Conservation (phyloP, 2,888 invertebrate genomes). For the Acrobasis suavella region DNA sequence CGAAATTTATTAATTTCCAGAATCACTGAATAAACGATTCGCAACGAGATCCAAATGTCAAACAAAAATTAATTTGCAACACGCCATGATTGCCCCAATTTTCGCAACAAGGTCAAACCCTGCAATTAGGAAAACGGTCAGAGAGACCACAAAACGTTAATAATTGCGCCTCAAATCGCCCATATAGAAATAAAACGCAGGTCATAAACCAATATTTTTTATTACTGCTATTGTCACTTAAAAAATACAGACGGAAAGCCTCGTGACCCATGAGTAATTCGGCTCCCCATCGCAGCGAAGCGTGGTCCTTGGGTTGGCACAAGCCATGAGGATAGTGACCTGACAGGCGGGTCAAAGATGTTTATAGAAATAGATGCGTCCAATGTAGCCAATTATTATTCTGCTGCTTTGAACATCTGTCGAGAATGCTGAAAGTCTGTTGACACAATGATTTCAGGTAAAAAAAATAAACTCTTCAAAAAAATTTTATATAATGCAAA, state of each 20-base stretch:
- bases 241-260: slow-evolving; percentile 31
- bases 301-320: slow-evolving; percentile 14
- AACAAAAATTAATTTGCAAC: not conserved
- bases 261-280: slow-evolving; percentile 40
- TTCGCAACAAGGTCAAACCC: not conserved
- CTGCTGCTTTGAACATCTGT: too few relatives aligned
- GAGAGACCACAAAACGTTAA: slow-evolving; percentile 1
- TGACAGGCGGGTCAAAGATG: not conserved
- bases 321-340: slow-evolving; percentile 18
- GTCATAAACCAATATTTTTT: slow-evolving; percentile 43
- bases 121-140: not conserved
- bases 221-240: slow-evolving; percentile 34
- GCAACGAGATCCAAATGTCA: not conserved
- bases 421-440: too few relatives aligned
- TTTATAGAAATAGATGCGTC: not conserved
- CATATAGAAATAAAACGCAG: slow-evolving; percentile 33
- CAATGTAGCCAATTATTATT: too few relatives aligned
- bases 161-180: slow-evolving; percentile 19
- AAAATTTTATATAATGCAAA: too few relatives aligned
- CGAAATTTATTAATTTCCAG: not conserved
- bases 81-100: not conserved
- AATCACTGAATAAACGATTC: not conserved
- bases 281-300: slow-evolving; percentile 34
- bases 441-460: too few relatives aligned
- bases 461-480: too few relatives aligned